Base-by-base conservation (phyloP, 2,797 vertebrate species). In the Salarias fasciatus region DNA sequence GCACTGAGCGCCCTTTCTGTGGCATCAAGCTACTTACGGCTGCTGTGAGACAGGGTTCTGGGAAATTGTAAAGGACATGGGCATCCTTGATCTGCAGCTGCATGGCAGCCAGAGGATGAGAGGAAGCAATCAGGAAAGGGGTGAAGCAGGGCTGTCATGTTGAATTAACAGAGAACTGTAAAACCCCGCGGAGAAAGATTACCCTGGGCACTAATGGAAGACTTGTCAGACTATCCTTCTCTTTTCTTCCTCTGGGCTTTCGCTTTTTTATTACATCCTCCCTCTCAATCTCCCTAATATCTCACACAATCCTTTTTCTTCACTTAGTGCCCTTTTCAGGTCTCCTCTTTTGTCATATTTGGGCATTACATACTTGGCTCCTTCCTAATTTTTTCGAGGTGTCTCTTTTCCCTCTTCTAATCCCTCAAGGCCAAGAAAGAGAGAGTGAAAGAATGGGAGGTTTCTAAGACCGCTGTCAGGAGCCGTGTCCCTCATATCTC, bases 91-190 rank as follows among this genome's bases (percentile, higher is more conserved):
- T 88, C 77, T 83, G 63, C 72, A 73, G 82, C 82, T 77, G 75
- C 62, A 18, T 85, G 77, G 80, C 69, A 79, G 79, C 78, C 69
- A 70, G 67, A 71, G 55, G 69, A 83, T 82, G 77, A 72, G 79
- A 71, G 56, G 43, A 63, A 69, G 68, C 69, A 75, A 79, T 88
- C 64, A 48, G 51, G 78, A 75, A 62, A 56, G 57, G 53, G 76
- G 47, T 65, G 74, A n/a, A 84, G 73, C 73, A 18, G 56, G 38
- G 68, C 74, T 87, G 86, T 87, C 86, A 70, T 83, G 82, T 89
- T 75, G 86, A 79, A 89, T 91, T 89, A 89, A 77, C 68, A 0
- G 38, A 55, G 66, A 83, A 76, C 53, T 65, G 65, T 78, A 75
- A 63, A 69, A 75, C 73, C 75, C 75, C n/a, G 6, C 52, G 51